Evolutionary conservation across 2,888 invertebrate species (phyloP).

Genomic region (Lottia scabra): DNA sequence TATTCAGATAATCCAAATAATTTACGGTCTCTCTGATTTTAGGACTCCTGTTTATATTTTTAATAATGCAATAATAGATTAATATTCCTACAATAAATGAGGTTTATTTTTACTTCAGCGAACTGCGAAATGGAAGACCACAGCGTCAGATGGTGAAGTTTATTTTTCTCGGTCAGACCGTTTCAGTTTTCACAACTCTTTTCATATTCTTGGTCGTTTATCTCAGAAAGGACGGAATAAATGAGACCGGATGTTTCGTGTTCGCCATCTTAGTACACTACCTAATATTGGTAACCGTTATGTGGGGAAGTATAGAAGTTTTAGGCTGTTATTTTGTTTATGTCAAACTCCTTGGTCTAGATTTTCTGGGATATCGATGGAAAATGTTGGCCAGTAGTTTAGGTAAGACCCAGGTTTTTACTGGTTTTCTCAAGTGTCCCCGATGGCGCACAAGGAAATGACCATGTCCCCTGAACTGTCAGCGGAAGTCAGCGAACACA

Average conservation of each 20-base stretch:
- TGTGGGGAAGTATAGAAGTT: neutral
- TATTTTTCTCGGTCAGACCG: neutral
- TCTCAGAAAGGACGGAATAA: neutral
- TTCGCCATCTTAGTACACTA: neutral
- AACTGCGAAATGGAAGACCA: neutral
- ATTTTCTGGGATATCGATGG: neutral
- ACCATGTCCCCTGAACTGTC: too few species aligned
- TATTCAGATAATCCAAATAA: too few species aligned
- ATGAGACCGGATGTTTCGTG: neutral
- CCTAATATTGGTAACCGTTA: neutral
- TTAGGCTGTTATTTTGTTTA: neutral
- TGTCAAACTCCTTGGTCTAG: neutral
- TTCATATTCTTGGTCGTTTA: neutral
- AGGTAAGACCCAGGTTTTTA: neutral
- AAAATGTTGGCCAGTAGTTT: neutral
- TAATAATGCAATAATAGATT: too few species aligned
- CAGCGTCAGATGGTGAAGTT: neutral
- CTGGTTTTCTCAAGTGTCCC: too few species aligned
- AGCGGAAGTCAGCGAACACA: too few species aligned
- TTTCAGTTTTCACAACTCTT: neutral
- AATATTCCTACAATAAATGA: too few species aligned
- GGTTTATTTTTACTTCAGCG: neutral
- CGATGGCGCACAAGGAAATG: too few species aligned
- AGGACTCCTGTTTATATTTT: too few species aligned
- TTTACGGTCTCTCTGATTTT: too few species aligned